These are phyloP conservation scores for Amphiura filiformis DNA, from an alignment of 35 echinoderm and acorn worm species.

Conservation along the genomic window DNA sequence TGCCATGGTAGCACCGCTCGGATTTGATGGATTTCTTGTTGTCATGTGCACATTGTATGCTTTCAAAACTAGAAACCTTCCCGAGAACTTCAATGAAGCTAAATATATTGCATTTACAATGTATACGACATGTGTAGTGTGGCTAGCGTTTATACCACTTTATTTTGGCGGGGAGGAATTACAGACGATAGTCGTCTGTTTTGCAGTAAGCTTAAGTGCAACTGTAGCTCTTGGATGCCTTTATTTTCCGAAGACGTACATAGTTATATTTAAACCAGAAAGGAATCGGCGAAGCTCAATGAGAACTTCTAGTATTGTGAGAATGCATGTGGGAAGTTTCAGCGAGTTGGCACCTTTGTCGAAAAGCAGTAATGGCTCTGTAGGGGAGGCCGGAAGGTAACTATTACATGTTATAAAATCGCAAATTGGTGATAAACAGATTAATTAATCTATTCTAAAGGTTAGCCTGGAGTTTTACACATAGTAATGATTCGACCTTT, in stretches of 20 bases:
- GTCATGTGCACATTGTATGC: slow-evolving; percentile 92
- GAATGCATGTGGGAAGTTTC: slow-evolving; percentile 97
- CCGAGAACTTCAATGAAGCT: slow-evolving; percentile 99
- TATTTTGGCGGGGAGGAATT: slow-evolving; percentile 77
- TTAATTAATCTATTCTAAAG: neutral
- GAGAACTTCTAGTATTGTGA: slow-evolving; percentile 89
- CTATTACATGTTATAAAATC: too few relatives aligned
- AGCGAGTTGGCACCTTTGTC: slow-evolving; percentile 69
- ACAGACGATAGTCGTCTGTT: slow-evolving; percentile 83
- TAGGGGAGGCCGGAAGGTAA: slow-evolving; percentile 58
- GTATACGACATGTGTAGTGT: slow-evolving; percentile 96
- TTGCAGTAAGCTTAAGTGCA: slow-evolving; percentile 89
- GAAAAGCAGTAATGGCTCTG: slow-evolving; percentile 73
- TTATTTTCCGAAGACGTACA: slow-evolving; percentile 95
- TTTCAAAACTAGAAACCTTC: slow-evolving; percentile 96
- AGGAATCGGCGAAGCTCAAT: slow-evolving; percentile 91
- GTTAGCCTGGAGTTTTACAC: neutral
- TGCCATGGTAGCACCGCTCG: slow-evolving; percentile 75
- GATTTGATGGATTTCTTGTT: slow-evolving; percentile 83
- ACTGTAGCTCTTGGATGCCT: slow-evolving; percentile 84
- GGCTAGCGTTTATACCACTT: slow-evolving; percentile 86
- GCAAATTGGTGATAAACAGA: neutral
- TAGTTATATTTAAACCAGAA: slow-evolving; percentile 90
- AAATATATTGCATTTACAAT: slow-evolving; percentile 99
- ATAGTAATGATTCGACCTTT: neutral